Evolutionary conservation across 2,797 vertebrate species (phyloP).

Genomic region (Allobates femoralis): DNA sequence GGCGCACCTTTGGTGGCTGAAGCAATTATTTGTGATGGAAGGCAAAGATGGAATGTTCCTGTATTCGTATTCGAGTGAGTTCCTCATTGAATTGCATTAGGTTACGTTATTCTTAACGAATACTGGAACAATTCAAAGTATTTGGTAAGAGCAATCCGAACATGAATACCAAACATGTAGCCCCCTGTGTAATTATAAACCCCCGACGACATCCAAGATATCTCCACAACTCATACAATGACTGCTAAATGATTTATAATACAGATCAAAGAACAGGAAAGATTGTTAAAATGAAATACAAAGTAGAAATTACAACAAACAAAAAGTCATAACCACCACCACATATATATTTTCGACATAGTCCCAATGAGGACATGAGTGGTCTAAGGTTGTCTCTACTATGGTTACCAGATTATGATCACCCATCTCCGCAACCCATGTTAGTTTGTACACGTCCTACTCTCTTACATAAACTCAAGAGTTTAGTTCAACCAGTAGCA

Average conservation of each 20-base stretch:
- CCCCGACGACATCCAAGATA: neutral
- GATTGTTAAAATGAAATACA: neutral
- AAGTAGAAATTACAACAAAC: neutral
- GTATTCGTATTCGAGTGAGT: no score
- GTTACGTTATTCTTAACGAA: no score
- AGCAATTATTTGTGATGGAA: no score
- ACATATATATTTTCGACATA: neutral
- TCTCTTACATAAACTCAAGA: neutral
- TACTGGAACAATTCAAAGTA: no score
- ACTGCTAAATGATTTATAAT: neutral
- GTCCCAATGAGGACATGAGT: no score
- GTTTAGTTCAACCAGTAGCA: constrained; percentile 71
- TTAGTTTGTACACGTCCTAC: constrained; percentile 32
- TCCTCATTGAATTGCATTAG: no score
- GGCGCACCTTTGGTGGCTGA: no score
- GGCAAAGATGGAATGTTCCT: no score
- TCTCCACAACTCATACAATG: neutral
- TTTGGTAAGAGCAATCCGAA: no score
- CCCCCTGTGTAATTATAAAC: neutral
- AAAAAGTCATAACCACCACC: constrained; percentile 8
- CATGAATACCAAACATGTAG: no score
- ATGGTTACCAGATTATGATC: neutral
- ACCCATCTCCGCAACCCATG: constrained; percentile 12
- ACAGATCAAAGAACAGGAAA: neutral
- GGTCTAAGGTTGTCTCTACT: neutral